Base-by-base conservation (phyloP, 1,140 invertebrate species). In the Leptoteleia sp. region DNA sequence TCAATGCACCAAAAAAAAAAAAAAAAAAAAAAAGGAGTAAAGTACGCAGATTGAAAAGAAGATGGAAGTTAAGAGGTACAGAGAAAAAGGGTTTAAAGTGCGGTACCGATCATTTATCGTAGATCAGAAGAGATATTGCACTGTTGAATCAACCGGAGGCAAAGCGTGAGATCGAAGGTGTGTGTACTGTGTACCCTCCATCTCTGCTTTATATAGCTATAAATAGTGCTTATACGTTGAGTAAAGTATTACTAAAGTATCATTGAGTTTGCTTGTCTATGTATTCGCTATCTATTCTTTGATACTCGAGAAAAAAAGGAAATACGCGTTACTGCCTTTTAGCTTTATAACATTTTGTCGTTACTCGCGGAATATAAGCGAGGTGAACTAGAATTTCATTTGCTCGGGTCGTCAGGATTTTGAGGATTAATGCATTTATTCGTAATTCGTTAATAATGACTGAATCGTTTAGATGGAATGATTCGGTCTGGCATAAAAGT, bases 221-320 rank as follows among this genome's bases (percentile, higher is more conserved):
- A 88, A 88, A 88, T 88, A 87, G 85, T 83, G 85, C 87, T 87
- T 85, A 86, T 86, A 85, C 79, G 84, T 80, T 82, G 83, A 79
- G 83, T 86, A 86, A 86, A 87, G 85, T 86, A 85, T 86, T 84
- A 84, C 80, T 79, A 83, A 85, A 85, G 83, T 79, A 85, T 78
- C 72, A 64, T 17, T 82, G 3, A 6, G 22, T 6, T 25, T 6
- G 22, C 6, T 83, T 76, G 70, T 68, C 81, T 85, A 85, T 85
- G 83, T 87, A 86, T 83, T 76, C 70, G 71, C 81, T 85, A 85
- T 85, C 84, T 87, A 86, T 87, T 88, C 85, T 87, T 86, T 87
- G 85, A 87, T 84, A 80, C 83, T 70, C 37, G 72, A 80, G 70
- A 11, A 72, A 25, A 81, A 83, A 76, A 82, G 80, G 80, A 78